Evolutionary conservation across 2,888 invertebrate species (phyloP).

Genomic region (Agelastica alni): DNA sequence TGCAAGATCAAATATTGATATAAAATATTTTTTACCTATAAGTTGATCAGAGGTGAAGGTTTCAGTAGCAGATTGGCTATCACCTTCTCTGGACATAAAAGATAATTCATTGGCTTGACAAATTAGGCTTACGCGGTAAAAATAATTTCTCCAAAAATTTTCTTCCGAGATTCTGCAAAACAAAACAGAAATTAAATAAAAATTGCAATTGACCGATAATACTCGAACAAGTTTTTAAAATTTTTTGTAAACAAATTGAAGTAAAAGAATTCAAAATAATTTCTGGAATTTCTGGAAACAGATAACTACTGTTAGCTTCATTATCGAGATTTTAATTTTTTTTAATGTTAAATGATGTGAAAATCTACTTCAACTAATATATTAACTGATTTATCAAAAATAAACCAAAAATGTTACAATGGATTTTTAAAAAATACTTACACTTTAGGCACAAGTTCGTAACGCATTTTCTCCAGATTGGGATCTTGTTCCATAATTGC

Average conservation of each 20-base stretch:
- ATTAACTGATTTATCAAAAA: no score
- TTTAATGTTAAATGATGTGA: no score
- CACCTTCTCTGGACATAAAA: constrained; percentile 55
- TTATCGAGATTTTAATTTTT: no score
- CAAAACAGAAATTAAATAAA: constrained; percentile 7
- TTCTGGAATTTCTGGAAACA: neutral
- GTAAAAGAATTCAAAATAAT: neutral
- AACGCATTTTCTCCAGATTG: constrained; percentile 97
- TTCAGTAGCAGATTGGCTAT: constrained; percentile 50
- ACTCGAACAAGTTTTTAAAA: no score
- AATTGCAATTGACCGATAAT: no score
- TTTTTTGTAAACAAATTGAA: no score
- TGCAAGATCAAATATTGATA: no score
- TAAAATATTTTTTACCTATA: constrained; percentile 53
- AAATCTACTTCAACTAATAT: no score
- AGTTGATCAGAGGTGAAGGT: constrained; percentile 51
- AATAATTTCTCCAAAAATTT: constrained; percentile 99
- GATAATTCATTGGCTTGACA: constrained; percentile 89
- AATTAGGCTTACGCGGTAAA: constrained; percentile 97
- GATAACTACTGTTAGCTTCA: neutral
- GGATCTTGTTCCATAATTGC: constrained; percentile 94
- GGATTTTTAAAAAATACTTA: no score
- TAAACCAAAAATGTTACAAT: no score
- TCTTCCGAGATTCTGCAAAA: constrained; percentile 87
- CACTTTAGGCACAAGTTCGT: constrained; percentile 99